These are phyloP conservation scores for Plebejus argus DNA, from an alignment of 2,888 invertebrate species.

Conservation along the genomic window DNA sequence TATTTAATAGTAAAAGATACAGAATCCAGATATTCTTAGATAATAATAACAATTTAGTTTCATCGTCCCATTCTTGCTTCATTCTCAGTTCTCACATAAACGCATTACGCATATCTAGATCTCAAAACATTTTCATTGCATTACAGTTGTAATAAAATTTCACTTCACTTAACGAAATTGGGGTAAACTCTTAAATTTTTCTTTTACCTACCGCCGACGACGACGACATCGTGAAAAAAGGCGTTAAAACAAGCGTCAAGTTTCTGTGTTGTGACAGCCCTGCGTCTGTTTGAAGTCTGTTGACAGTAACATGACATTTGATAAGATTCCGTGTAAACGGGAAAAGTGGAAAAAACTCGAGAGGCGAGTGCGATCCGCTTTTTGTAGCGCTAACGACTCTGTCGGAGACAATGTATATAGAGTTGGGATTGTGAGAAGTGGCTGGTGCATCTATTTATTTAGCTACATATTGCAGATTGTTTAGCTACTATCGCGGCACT, in stretches of 20 bases:
- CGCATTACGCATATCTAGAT: background rate
- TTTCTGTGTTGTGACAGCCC: conserved; percentile 33
- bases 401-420: background rate
- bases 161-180: background rate
- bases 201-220: background rate
- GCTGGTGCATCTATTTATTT: background rate
- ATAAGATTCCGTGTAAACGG: conserved; percentile 45
- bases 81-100: too few relatives aligned
- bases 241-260: conserved; percentile 19
- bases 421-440: background rate
- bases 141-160: background rate
- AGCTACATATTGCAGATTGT: too few relatives aligned
- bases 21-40: too few relatives aligned
- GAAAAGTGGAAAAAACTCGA: conserved; percentile 37
- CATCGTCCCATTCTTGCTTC: too few relatives aligned
- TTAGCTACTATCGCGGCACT: too few relatives aligned
- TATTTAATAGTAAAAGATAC: too few relatives aligned
- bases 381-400: conserved; percentile 27
- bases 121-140: background rate
- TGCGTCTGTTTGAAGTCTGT: conserved; percentile 41
- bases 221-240: background rate
- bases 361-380: conserved; percentile 38
- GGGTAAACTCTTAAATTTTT: background rate
- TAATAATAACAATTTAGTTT: background rate
- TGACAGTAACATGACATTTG: conserved; percentile 48